Base-by-base conservation (phyloP, 2,888 invertebrate genomes). In the Cryptophagus acutangulus region DNA sequence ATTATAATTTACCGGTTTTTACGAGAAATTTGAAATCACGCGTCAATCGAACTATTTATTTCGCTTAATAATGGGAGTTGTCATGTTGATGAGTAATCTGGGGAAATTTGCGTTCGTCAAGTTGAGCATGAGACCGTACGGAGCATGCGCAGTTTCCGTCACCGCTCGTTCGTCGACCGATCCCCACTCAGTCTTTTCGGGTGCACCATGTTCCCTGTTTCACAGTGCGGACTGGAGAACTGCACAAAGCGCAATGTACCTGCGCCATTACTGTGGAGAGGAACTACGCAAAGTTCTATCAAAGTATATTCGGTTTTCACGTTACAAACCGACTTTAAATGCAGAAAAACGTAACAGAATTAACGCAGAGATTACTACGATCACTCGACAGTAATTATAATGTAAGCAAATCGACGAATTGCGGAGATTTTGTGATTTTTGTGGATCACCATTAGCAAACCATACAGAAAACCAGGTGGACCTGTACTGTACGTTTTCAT, bases 311-410 rank as follows among this genome's bases (percentile, higher is more conserved):
- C 67, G 68, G 65, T 69, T 68, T 69, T 65, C 65, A 62, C 67
- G 67, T 54, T 67, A 67, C 67, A 68, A 66, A 67, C 64, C 64
- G 65, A 66, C 61, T 77, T 78, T 82, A 82, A 82, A 83, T 83
- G 83, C 83, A 81, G 81, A 78, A 80, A 77, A 80, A 81, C 77
- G 81, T 82, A 76, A 81, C 81, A 77, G 88, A 92, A 79, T 83
- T 94, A 79, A 91, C 91, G 79, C 85, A 88, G 78, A 89, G 85
- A 83, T 86, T 94, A 83, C 86, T 89, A 79, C 86, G 87, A 83
- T 88, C 92, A 75, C 82, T 94, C 80, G 93, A 94, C 84, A 84
- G 81, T 79, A 88, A 90, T 78, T 90, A 93, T 82, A 92, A 94
- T 92, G 94, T 94, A 89, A 92, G 92, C 88, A 59, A 54, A 53